These are phyloP conservation scores for Nasonia oneida DNA, from an alignment of 2,888 invertebrate genomes.

Conservation along the genomic window DNA sequence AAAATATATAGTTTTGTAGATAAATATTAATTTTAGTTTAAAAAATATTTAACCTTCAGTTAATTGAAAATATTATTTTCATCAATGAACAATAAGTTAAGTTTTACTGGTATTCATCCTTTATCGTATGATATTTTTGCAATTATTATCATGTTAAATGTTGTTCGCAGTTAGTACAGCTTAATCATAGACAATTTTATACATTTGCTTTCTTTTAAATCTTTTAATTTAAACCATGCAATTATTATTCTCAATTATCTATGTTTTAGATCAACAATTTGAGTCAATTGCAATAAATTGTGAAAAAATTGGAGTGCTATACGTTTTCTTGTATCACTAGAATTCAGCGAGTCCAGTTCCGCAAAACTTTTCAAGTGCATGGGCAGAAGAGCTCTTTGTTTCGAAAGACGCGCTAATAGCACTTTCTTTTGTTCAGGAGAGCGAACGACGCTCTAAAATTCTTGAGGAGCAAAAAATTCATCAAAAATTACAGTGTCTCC, in stretches of 20 bases:
- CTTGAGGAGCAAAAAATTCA: conserved; percentile 20
- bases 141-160: neutral
- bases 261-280: neutral
- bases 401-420: conserved; percentile 46
- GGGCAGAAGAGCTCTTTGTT: conserved; percentile 39
- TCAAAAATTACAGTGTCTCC: conserved; percentile 36
- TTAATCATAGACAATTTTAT: no score
- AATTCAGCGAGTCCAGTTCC: conserved; percentile 9
- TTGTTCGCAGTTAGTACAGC: no score
- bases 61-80: neutral
- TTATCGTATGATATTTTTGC: neutral
- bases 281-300: no score
- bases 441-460: conserved; percentile 19
- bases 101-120: neutral
- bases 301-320: neutral
- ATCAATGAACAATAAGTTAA: neutral
- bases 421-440: conserved; percentile 46
- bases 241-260: no score
- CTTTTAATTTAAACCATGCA: no score
- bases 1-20: neutral
- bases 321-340: conserved; percentile 4
- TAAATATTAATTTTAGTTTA: neutral
- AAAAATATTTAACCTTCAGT: neutral
- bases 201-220: no score
- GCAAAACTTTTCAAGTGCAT: conserved; percentile 29